Evolutionary conservation across 2,113 vertebrate genomes (phyloP).

Genomic region (Psophia crepitans): DNA sequence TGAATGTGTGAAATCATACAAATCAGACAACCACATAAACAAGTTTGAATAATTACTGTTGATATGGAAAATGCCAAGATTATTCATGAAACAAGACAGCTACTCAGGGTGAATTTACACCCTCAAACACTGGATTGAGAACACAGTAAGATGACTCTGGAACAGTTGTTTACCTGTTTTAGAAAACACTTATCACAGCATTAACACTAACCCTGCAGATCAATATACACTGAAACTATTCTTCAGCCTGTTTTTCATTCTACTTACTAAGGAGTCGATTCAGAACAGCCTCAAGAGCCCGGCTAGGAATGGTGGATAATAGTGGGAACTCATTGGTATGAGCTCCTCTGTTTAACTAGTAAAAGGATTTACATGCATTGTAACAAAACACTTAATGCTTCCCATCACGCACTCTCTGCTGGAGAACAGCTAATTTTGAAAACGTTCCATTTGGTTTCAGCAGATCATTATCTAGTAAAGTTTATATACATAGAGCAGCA

Average conservation of each 20-base stretch:
- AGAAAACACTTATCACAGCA: background rate
- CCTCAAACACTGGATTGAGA: background rate
- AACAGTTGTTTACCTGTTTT: background rate
- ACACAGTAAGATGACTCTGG: background rate
- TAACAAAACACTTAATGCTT: background rate
- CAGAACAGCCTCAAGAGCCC: background rate
- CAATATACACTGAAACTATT: background rate
- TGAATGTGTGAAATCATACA: background rate
- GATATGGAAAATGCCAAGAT: too few species aligned
- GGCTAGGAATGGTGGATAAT: constrained; percentile 30
- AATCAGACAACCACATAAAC: background rate
- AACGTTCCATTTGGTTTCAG: background rate
- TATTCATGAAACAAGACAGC: too few species aligned
- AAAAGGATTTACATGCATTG: constrained; percentile 28
- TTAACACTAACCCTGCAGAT: background rate
- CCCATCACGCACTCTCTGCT: background rate
- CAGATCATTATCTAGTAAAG: constrained; percentile 13
- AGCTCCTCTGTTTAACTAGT: background rate
- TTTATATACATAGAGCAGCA: background rate
- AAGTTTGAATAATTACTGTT: background rate
- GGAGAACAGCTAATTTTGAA: constrained; percentile 16
- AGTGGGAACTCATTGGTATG: constrained; percentile 60
- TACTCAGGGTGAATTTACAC: background rate
- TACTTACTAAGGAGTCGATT: background rate
- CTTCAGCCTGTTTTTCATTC: background rate